Evolutionary conservation across 2,888 invertebrate genomes (phyloP).

Genomic region (Myopa testacea): DNA sequence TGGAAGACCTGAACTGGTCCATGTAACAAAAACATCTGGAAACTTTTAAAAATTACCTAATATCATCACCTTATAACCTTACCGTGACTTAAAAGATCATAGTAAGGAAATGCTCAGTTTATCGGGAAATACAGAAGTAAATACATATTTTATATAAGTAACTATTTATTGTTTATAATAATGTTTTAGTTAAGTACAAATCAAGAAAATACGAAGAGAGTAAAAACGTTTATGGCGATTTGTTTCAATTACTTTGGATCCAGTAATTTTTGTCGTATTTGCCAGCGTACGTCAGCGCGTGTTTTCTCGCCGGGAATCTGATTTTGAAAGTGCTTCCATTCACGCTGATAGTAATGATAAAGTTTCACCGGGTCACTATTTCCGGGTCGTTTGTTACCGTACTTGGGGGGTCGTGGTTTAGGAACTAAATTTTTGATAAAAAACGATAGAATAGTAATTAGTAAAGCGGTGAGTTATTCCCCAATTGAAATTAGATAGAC

Average conservation of each 20-base stretch:
- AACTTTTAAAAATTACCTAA: too few species aligned
- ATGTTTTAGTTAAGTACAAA: too few species aligned
- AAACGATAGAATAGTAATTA: neutral
- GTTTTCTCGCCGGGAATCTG: constrained; percentile 80
- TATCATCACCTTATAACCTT: too few species aligned
- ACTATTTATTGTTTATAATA: constrained; percentile 5
- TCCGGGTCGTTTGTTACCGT: constrained; percentile 47
- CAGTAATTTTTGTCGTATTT: constrained; percentile 77
- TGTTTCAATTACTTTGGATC: constrained; percentile 51
- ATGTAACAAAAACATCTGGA: too few species aligned
- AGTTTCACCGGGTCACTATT: constrained; percentile 77
- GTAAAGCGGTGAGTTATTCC: neutral
- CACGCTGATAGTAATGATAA: constrained; percentile 80
- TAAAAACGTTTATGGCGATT: too few species aligned
- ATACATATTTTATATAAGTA: neutral
- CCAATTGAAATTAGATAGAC: neutral
- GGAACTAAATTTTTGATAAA: constrained; percentile 48
- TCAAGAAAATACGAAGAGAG: too few species aligned
- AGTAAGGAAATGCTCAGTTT: too few species aligned
- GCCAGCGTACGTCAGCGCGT: constrained; percentile 77
- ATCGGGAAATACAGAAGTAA: too few species aligned
- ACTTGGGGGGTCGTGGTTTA: constrained; percentile 47
- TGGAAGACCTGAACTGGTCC: too few species aligned
- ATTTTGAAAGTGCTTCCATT: constrained; percentile 79
- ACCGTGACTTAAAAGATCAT: too few species aligned